These are phyloP conservation scores for Halcyon badia DNA, from an alignment of 2,797 vertebrate species.

Conservation along the genomic window DNA sequence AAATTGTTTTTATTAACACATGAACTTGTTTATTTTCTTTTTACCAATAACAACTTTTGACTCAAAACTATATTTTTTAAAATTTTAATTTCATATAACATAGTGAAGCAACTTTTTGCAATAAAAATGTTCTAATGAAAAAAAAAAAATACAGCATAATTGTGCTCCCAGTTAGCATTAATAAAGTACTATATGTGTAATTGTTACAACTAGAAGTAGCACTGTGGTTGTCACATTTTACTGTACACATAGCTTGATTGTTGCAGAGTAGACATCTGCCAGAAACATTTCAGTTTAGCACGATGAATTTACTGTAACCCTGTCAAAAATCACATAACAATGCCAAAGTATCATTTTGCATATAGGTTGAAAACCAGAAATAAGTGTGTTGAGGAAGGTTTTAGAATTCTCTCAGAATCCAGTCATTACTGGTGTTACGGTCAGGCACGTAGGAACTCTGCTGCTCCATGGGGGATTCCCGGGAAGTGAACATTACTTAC, in stretches of 20 bases:
- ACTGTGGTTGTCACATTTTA: constrained; percentile 81
- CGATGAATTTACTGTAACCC: constrained; percentile 91
- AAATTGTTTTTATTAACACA: not conserved
- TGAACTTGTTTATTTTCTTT: not conserved
- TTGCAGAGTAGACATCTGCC: constrained; percentile 93
- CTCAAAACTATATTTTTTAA: not conserved
- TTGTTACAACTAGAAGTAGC: constrained; percentile 64
- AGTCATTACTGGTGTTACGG: constrained; percentile 69
- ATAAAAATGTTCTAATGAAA: constrained; percentile 30
- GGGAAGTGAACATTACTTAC: constrained; percentile 60
- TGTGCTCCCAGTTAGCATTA: constrained; percentile 58
- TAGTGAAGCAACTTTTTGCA: not conserved
- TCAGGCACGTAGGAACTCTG: not conserved
- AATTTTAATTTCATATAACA: not conserved
- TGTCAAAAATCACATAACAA: constrained; percentile 94
- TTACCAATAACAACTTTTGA: not conserved
- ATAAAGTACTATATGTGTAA: constrained; percentile 66
- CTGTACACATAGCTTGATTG: constrained; percentile 87
- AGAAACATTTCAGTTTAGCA: constrained; percentile 95
- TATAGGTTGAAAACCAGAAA: constrained; percentile 79
- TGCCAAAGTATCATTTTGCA: constrained; percentile 85
- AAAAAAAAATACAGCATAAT: constrained; percentile 22
- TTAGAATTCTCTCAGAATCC: constrained; percentile 75
- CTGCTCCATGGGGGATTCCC: constrained; percentile 63
- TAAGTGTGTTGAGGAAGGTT: constrained; percentile 72